Evolutionary conservation across 2,113 vertebrate genomes (phyloP).

Genomic region (Heterochromis multidens): DNA sequence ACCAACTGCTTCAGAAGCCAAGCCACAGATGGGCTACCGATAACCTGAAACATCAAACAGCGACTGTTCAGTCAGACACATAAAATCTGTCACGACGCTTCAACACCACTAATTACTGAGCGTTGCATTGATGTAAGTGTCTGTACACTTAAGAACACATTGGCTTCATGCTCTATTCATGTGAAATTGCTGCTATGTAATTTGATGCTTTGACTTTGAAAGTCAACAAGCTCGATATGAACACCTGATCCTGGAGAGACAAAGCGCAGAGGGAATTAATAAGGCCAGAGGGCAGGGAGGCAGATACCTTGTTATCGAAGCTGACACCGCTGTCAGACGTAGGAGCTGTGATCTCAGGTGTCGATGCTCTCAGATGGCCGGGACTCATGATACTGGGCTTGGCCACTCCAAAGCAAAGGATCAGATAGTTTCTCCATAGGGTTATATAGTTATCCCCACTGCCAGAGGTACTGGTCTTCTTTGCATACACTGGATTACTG

Average conservation of each 20-base stretch:
- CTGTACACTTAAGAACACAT: background rate
- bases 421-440: conserved; percentile 97
- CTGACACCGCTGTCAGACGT: conserved; percentile 86
- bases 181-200: conserved; percentile 29
- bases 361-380: conserved; percentile 90
- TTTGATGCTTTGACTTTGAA: conserved; percentile 29
- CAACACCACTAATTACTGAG: conserved; percentile 24
- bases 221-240: conserved; percentile 43
- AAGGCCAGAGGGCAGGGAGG: background rate
- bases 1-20: conserved; percentile 95
- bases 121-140: background rate
- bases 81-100: background rate
- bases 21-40: conserved; percentile 91
- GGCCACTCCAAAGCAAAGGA: conserved; percentile 95
- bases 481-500: conserved; percentile 93
- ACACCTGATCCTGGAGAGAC: conserved; percentile 49
- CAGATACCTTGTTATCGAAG: conserved; percentile 96
- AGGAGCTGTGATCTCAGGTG: conserved; percentile 90
- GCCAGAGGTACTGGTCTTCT: conserved; percentile 88
- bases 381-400: conserved; percentile 97
- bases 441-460: conserved; percentile 87
- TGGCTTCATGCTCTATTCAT: conserved; percentile 15
- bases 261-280: conserved; percentile 27
- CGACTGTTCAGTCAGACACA: background rate
- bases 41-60: conserved; percentile 78